Evolutionary conservation across 2,113 vertebrate genomes (phyloP), one percentile per base, ranked within the genome.

Genomic region (Tringa solitaria): DNA sequence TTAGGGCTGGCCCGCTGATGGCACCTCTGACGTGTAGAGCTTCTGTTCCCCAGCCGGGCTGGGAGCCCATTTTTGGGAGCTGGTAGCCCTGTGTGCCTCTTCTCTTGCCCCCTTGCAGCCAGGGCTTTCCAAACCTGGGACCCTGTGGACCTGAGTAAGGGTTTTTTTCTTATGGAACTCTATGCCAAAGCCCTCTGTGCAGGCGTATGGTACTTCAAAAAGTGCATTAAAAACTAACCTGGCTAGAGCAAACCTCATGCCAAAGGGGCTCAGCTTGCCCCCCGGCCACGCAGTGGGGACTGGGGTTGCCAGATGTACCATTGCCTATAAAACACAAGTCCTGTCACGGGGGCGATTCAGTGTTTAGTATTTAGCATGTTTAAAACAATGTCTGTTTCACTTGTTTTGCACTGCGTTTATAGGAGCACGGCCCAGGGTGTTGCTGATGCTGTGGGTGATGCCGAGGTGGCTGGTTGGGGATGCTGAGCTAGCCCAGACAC

Each of bases 1-100:
- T 19, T 4, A 22, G 27, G 27, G 68, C 9, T 4, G 2, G 30
- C 50, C 4, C 1, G 5, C 68, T 35, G 59, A 8, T 1, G 4
- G 45, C 77, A 33, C 45, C 45, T 19, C 69, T 1, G 9, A 22
- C 14, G 12, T 8, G 3, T 3, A 23, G 11, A 50, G 8, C 37
- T 23, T 7, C 59, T 13, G 2, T 35, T 59, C 11, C 14, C n/a
- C 63, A 23, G 57, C 14, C 3, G 0, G 28, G n/a, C 63, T 32
- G n/a, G 54, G 39, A 48, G 56, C 39, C 4, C 28, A 8, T 7
- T 51, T 80, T 37, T 3, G 21, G 37, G 53, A 39, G 39, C 45
- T 2, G 3, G 72, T 5, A 3, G 26, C 30, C 24, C 4, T 0
- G 5, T 4, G 11, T 48, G 39, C 16, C 21, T 54, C 70, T 28